These are phyloP conservation scores for Sphyrna mokarran DNA, from an alignment of 2,113 vertebrate species.

Conservation along the genomic window DNA sequence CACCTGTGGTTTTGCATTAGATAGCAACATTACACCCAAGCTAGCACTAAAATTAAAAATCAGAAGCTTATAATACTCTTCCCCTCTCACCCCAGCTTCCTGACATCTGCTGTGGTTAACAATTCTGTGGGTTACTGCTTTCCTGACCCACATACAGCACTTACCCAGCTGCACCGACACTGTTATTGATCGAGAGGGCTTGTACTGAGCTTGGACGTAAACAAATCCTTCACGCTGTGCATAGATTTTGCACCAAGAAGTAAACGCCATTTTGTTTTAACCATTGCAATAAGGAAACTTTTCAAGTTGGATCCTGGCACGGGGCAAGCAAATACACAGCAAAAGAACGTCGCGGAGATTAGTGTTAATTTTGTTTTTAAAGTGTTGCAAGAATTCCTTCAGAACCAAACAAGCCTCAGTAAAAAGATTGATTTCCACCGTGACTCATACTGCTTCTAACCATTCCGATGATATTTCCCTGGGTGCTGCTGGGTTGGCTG, in stretches of 20 bases:
- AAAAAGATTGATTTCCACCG: background rate
- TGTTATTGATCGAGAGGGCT: slow-evolving; percentile 11
- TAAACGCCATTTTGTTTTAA: background rate
- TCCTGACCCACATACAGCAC: slow-evolving; percentile 19
- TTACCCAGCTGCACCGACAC: slow-evolving; percentile 15
- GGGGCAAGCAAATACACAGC: too few relatives aligned
- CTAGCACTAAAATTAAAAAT: slow-evolving; percentile 29
- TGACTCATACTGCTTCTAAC: background rate
- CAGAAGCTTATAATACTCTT: slow-evolving; percentile 22
- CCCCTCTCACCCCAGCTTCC: slow-evolving; percentile 32
- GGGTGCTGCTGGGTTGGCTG: background rate
- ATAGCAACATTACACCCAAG: slow-evolving; percentile 30
- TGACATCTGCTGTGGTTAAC: slow-evolving; percentile 32
- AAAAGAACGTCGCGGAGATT: background rate
- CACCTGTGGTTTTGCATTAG: slow-evolving; percentile 29
- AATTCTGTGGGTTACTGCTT: slow-evolving; percentile 21
- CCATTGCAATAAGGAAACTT: background rate
- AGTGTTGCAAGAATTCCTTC: background rate
- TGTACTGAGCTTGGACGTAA: background rate
- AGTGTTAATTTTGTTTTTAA: background rate
- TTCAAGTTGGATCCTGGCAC: background rate
- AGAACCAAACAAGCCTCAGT: background rate
- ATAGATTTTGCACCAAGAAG: slow-evolving; percentile 1
- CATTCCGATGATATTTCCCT: background rate
- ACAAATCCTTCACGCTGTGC: background rate